Percentiles rank a stretch among this genome's conserved stretches.
Conservation (phyloP, 1,140 invertebrate species). For the Tenebrio molitor region DNA sequence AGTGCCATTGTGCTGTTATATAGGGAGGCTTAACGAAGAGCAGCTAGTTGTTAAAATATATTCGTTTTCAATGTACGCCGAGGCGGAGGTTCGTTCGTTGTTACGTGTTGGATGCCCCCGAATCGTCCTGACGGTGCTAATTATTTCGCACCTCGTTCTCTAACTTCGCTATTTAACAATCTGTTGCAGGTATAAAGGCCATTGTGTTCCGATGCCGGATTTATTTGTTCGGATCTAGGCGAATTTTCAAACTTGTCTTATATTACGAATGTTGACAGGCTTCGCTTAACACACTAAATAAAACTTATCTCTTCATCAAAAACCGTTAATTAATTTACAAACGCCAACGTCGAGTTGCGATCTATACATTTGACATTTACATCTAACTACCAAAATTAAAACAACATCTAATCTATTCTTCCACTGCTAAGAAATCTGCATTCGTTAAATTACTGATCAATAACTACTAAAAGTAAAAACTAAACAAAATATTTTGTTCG, state of each 20-base stretch:
- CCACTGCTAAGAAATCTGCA: too few species aligned
- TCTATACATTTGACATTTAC: too few species aligned
- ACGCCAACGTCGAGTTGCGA: too few species aligned
- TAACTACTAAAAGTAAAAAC: too few species aligned
- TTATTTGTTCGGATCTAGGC: conserved; percentile 23
- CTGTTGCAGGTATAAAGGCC: conserved; percentile 49
- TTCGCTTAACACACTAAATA: too few species aligned
- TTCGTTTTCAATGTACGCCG: conserved; percentile 55
- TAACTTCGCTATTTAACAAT: conserved; percentile 56
- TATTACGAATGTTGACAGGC: too few species aligned
- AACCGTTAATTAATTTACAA: too few species aligned
- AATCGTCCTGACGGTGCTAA: conserved; percentile 55
- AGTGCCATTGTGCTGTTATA: conserved; percentile 59
- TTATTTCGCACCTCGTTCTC: conserved; percentile 60
- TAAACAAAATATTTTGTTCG: too few species aligned
- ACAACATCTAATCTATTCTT: too few species aligned
- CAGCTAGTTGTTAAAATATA: conserved; percentile 57
- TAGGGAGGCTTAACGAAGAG: conserved; percentile 58
- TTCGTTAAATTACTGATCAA: too few species aligned
- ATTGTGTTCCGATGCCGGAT: conserved; percentile 4
- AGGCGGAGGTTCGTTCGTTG: not conserved
- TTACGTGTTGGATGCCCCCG: conserved; percentile 46
- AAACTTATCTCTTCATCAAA: too few species aligned
- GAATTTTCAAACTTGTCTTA: conserved; percentile 25
- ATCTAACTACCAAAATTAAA: too few species aligned